Base-by-base conservation (phyloP, 2,888 invertebrate genomes). In the Globia sparganii region DNA sequence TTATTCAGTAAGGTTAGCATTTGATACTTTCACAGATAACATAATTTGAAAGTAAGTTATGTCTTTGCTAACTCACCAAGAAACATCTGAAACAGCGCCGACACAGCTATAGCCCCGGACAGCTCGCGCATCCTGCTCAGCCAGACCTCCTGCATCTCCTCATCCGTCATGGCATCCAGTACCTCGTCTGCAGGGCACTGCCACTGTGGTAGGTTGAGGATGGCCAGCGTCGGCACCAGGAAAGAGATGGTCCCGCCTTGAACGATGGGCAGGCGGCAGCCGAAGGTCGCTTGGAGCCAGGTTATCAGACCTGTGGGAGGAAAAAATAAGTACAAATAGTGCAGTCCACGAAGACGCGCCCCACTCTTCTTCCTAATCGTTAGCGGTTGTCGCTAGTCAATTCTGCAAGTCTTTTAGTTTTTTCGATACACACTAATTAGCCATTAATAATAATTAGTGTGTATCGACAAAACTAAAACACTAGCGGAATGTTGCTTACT, bases 201-300 rank as follows among this genome's bases (percentile, higher is more conserved):
- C 98, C 98, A 98, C 87, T 97, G 96, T 0, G 98, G 98, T 82
- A 98, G 94, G 62, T 97, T 97, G 25, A 98, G 94, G 90, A 98
- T 98, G 4, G 98, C 98, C 77, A 98, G 94, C 0, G 98, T 98
- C 0, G 98, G 98, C 8, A 98, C 98, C 73, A 98, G 94, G 94
- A 98, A 98, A 0, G 98, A 98, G 89, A 98, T 98, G 0, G 98
- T 98, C 5, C 98, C 98, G 21, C 97, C 98, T 96, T 98, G 98
- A 0, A 98, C 98, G 75, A 98, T 97, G 5, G 98, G 98, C 82
- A 98, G 93, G 0, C 98, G 97, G 88, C 98, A 98, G 4, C 98
- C 98, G 92, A 98, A 97, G 0, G 98, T 98, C 0, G 97, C 95
- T 92, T 98, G 98, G 18, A 98, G 90, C 91, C 97, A 97, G 0